Conservation (phyloP, 2,888 invertebrate genomes). For the Allolobophora icterica region DNA sequence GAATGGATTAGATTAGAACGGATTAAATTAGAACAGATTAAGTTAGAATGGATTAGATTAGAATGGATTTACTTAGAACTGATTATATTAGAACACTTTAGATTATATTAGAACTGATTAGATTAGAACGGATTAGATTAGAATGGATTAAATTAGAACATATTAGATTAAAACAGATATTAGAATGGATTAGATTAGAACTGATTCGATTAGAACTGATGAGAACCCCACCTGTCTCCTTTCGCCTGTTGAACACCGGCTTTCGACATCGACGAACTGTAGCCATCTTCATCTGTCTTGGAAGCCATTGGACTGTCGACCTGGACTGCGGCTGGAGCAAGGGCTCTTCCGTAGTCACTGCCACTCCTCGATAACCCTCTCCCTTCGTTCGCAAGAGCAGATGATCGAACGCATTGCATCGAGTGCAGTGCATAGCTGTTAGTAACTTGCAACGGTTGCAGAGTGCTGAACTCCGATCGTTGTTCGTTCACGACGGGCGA, state of each 20-base stretch:
- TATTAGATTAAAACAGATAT: no score
- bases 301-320: background rate
- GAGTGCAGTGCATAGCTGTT: slow-evolving; percentile 23
- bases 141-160: no score
- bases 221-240: background rate
- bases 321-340: background rate
- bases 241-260: background rate
- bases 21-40: no score
- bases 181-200: no score
- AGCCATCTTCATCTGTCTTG: background rate
- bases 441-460: background rate
- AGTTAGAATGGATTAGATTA: no score
- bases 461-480: background rate
- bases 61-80: no score
- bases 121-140: no score
- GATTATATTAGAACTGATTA: no score
- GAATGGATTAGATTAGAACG: no score
- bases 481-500: background rate
- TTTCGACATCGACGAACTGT: background rate
- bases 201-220: no score
- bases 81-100: no score
- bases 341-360: background rate
- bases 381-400: background rate
- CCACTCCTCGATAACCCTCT: background rate
- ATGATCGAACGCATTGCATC: background rate